Conservation (phyloP, 2,797 vertebrate species). For the Pseudochirops cupreus region DNA sequence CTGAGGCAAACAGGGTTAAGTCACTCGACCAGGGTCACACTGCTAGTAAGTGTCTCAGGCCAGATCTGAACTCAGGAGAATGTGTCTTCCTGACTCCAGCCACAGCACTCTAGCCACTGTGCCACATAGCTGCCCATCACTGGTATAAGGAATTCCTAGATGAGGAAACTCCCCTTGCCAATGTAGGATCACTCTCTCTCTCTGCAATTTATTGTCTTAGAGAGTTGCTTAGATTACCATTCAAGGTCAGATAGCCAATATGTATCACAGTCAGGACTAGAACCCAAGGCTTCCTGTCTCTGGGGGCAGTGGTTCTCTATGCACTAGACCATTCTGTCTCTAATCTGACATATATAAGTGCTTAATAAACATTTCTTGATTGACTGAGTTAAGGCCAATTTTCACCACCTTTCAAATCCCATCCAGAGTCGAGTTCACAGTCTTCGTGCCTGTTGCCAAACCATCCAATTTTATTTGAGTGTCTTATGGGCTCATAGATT, state of each 20-base stretch:
- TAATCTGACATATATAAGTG: neutral
- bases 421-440: constrained; percentile 34
- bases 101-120: neutral
- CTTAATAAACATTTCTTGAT: neutral
- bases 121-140: neutral
- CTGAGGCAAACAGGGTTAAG: neutral
- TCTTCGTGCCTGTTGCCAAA: neutral
- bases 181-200: neutral
- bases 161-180: neutral
- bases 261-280: neutral
- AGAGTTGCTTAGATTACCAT: neutral
- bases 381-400: neutral
- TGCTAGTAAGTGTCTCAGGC: neutral
- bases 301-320: neutral
- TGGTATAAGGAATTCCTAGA: neutral
- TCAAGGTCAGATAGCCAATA: neutral
- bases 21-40: neutral
- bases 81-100: neutral
- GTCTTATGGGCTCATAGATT: neutral
- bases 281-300: neutral
- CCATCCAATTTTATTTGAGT: neutral
- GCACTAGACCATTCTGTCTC: neutral
- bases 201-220: neutral
- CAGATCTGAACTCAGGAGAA: neutral
- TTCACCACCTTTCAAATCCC: constrained; percentile 44